These are phyloP conservation scores for Pteruthius melanotis DNA, from an alignment of 2,113 vertebrate genomes.

Conservation along the genomic window DNA sequence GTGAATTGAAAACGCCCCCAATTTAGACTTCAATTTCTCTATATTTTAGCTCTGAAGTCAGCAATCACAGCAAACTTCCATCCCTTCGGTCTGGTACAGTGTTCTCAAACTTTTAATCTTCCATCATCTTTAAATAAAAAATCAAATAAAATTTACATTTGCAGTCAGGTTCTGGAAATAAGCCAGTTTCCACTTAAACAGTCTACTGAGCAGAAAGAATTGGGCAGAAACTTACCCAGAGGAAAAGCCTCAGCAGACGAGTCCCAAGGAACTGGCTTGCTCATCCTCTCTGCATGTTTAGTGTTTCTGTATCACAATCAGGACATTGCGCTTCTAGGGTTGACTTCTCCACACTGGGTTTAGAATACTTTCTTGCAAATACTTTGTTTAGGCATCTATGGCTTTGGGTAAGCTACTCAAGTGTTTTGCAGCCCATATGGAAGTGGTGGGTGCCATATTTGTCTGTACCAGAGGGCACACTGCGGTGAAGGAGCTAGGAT, in stretches of 20 bases:
- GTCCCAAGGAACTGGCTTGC: background rate
- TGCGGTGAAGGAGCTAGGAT: background rate
- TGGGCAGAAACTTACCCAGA: background rate
- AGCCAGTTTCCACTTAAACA: background rate
- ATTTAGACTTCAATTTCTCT: background rate
- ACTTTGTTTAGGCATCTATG: background rate
- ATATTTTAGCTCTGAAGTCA: background rate
- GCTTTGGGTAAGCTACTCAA: background rate
- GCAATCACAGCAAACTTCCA: background rate
- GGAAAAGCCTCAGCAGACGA: background rate
- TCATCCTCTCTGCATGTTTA: background rate
- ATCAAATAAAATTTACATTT: background rate
- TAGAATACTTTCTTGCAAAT: background rate
- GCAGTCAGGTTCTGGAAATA: background rate
- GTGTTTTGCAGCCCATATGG: background rate
- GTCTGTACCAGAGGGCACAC: background rate
- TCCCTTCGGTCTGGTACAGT: background rate
- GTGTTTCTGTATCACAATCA: background rate
- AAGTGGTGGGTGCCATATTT: background rate
- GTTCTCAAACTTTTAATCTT: background rate
- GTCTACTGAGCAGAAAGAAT: background rate
- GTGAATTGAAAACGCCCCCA: background rate
- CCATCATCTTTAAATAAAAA: background rate
- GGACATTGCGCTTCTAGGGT: rapidly evolving
- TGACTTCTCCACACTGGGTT: background rate